These are phyloP conservation scores for Miltochrista miniata DNA, from an alignment of 2,888 invertebrate genomes.

Conservation along the genomic window DNA sequence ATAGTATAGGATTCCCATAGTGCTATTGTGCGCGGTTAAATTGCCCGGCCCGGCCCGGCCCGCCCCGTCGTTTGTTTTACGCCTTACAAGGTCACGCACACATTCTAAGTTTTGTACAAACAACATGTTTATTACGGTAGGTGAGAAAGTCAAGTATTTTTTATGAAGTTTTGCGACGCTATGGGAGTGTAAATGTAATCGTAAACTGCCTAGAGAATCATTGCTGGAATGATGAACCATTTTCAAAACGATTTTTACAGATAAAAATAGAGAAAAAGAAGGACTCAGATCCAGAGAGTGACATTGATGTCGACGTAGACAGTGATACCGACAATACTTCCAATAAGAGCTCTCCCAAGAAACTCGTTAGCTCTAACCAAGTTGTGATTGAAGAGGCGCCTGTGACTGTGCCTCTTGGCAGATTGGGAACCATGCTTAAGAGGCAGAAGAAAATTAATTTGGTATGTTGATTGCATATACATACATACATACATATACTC, in stretches of 20 bases:
- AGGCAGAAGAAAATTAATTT: conserved; percentile 80
- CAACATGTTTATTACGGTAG: no score
- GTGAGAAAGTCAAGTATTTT: no score
- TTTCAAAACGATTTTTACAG: conserved; percentile 48
- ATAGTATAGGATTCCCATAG: no score
- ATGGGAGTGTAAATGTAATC: no score
- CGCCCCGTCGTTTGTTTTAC: no score
- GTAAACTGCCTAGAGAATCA: no score
- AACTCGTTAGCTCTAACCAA: conserved; percentile 2
- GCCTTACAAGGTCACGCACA: no score
- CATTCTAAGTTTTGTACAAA: no score
- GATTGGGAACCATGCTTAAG: conserved; percentile 73
- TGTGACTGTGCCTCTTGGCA: conserved; percentile 60
- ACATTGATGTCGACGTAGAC: conserved; percentile 85
- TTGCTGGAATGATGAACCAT: background rate
- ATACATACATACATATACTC: no score
- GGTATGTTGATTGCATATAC: conserved; percentile 50
- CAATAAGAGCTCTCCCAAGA: conserved; percentile 25
- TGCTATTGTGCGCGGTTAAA: no score
- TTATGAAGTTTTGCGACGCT: no score
- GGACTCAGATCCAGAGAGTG: conserved; percentile 77
- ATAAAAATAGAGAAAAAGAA: conserved; percentile 79
- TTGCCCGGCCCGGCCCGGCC: no score
- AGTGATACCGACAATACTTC: conserved; percentile 66
- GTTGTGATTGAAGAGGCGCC: conserved; percentile 47